A percentile compares a stretch with the other conserved stretches of the same genome.
Evolutionary conservation across 2,113 vertebrate genomes (phyloP).

Genomic region (Corynorhinus townsendii): DNA sequence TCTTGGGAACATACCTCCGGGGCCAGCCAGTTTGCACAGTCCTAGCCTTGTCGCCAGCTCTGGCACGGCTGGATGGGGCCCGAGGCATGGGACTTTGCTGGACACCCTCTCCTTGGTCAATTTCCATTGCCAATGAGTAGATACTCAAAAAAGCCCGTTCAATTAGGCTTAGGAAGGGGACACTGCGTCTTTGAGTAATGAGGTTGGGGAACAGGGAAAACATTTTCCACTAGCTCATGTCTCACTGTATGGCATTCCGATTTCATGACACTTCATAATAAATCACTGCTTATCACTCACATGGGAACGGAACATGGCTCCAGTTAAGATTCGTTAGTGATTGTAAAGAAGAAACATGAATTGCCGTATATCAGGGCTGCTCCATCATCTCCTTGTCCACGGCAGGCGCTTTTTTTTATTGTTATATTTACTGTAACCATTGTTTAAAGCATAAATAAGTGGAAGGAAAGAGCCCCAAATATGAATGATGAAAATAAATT

Average conservation of each 20-base stretch:
- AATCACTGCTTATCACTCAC: constrained; percentile 86
- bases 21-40: background rate
- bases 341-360: constrained; percentile 83
- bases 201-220: constrained; percentile 81
- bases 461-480: constrained; percentile 72
- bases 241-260: constrained; percentile 81
- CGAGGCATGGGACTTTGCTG: background rate
- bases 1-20: background rate
- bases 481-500: constrained; percentile 82
- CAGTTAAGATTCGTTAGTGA: constrained; percentile 85
- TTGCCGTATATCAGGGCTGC: constrained; percentile 77
- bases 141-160: constrained; percentile 59
- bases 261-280: constrained; percentile 83
- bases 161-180: constrained; percentile 80
- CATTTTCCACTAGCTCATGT: constrained; percentile 83
- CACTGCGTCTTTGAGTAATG: constrained; percentile 81
- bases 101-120: background rate
- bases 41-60: background rate
- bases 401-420: constrained; percentile 70
- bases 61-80: background rate
- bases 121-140: constrained; percentile 34
- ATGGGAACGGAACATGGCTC: constrained; percentile 80
- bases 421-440: constrained; percentile 80
- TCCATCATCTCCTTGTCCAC: constrained; percentile 78
- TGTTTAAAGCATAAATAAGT: constrained; percentile 83